These are phyloP conservation scores for Noctuana brunneofusca DNA, from an alignment of 2,888 invertebrate species.

Conservation along the genomic window DNA sequence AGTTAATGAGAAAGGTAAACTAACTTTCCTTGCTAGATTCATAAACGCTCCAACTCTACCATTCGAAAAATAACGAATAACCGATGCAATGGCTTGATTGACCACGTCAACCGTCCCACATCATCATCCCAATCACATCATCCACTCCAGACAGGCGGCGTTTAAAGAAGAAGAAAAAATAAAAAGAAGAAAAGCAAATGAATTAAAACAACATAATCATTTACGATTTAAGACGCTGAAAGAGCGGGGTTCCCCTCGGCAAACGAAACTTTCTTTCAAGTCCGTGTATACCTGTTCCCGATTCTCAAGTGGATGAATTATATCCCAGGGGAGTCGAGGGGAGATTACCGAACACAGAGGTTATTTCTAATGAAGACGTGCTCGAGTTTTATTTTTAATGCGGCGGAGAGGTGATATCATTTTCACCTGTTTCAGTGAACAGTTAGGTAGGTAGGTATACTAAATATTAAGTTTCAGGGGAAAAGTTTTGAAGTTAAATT, in stretches of 20 bases:
- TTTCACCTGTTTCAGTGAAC: conserved; percentile 60
- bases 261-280: conserved; percentile 80
- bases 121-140: conserved; percentile 59
- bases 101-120: conserved; percentile 54
- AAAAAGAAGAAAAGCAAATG: conserved; percentile 76
- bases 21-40: conserved; percentile 52
- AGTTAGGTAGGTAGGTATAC: too few species aligned
- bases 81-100: conserved; percentile 40
- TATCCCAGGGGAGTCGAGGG: conserved; percentile 75
- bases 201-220: conserved; percentile 82
- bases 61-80: conserved; percentile 46
- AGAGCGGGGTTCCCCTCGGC: conserved; percentile 72
- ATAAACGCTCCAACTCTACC: conserved; percentile 50
- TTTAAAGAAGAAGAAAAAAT: conserved; percentile 70
- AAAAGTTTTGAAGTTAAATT: neutral
- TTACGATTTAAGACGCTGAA: conserved; percentile 75
- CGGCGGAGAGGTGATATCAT: conserved; percentile 61
- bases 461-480: conserved; percentile 17
- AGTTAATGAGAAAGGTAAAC: conserved; percentile 42
- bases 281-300: conserved; percentile 78
- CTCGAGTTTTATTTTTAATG: conserved; percentile 72
- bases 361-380: conserved; percentile 76
- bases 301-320: conserved; percentile 81
- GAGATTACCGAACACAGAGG: conserved; percentile 61
- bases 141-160: conserved; percentile 79